Evolutionary conservation across 1,140 invertebrate genomes (phyloP), one percentile per base, ranked within the genome.

Genomic region (Drosophila setifemur): DNA sequence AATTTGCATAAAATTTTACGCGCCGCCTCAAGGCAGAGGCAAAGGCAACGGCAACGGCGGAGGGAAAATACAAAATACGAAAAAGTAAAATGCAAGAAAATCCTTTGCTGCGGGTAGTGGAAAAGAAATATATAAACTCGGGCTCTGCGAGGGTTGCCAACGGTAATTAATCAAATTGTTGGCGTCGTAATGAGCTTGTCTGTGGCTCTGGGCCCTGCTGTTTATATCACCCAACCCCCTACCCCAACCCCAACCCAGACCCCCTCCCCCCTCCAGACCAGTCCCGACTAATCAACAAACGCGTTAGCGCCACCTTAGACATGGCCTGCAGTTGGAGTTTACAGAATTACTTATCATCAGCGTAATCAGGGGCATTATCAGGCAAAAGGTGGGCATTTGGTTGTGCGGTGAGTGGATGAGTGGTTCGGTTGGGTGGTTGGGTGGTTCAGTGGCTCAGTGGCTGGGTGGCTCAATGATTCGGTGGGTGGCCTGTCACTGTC

Each of bases 91-190:
- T 71, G 68, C 67, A 71, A 64, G 45, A 52, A n/a, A 71, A 71
- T 71, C 68, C 68, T 71, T 72, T 72, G 68, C 67, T 25, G 29
- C 28, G 31, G 21, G 8, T n/a, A 31, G 5, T 25, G 45, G 16
- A 8, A 44, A 12, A 37, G 21, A 43, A 18, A 25, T 70, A 54
- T 18, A 23, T 25, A 57, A 74, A 72, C 14, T 60, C 39, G 45
- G 39, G 23, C 28, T 35, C 19, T 37, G 55, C 35, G 25, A 42
- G 57, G 57, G 53, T 61, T 61, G 37, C 37, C 53, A 53, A 44
- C 35, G 60, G 75, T 86, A 86, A 86, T 86, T 86, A 86, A 86
- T 86, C 81, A 86, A 86, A 86, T 86, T 86, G 82, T 86, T 86
- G 74, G 74, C 66, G 48, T 68, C 81, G 57, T 86, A 86, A 86